Conservation (phyloP, 2,113 vertebrate genomes). For the Saccopteryx leptura region DNA sequence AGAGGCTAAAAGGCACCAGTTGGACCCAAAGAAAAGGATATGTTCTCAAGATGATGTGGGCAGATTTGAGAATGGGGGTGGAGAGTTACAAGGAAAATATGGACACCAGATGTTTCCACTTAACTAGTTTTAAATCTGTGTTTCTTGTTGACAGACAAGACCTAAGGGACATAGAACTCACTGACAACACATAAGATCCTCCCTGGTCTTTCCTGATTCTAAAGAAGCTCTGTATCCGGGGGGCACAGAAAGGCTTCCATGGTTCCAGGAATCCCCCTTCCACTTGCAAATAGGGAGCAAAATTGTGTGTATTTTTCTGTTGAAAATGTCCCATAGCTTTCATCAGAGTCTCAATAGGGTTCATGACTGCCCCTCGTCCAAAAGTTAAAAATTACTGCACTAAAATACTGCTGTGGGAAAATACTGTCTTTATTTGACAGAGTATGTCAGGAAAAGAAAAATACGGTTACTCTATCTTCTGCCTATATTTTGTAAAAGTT, state of each 20-base stretch:
- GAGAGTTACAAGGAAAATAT: not conserved
- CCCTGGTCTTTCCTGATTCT: not conserved
- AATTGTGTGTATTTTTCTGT: not conserved
- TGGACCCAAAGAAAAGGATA: constrained; percentile 20
- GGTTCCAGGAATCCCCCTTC: not conserved
- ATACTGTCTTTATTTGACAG: not conserved
- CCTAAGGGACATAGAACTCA: not conserved
- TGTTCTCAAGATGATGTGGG: constrained; percentile 42
- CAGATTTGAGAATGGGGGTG: not conserved
- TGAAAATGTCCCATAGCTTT: not conserved
- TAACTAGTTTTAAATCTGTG: not conserved
- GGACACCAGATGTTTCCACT: not conserved
- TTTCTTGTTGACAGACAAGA: not conserved
- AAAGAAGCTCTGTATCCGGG: not conserved
- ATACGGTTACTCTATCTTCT: not conserved
- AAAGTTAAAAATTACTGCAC: not conserved
- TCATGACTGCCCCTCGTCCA: not conserved
- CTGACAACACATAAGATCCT: not conserved
- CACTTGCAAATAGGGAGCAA: not conserved
- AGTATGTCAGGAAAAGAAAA: constrained; percentile 5
- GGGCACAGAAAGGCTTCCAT: not conserved
- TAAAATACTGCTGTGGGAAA: constrained; percentile 1
- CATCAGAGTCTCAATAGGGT: not conserved
- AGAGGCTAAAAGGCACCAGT: not conserved
- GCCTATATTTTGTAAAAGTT: not conserved